Base-by-base conservation (phyloP, 2,113 vertebrate species). In the Clinocottus analis region DNA sequence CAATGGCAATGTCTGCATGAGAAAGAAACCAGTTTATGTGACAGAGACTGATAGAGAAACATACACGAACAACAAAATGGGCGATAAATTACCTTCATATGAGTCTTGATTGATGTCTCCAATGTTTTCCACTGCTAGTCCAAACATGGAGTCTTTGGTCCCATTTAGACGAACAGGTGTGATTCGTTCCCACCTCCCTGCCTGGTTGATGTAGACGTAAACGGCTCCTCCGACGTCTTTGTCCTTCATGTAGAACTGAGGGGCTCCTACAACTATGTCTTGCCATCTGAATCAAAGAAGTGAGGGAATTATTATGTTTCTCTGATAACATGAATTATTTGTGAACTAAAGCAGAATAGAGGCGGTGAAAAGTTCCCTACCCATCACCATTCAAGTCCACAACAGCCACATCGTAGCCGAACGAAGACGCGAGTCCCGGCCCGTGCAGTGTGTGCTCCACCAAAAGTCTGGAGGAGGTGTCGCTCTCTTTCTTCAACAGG, bases 221-320 rank as follows among this genome's bases (percentile, higher is more conserved):
- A 94, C 97, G 0, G 98, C 97, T 25, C 98, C 98, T 25, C 98
- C 98, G 2, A 98, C 88, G 68, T 97, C 97, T 60, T 94, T 91
- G 23, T 96, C 94, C 84, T 96, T 97, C 84, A 98, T 95, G 90
- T 98, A 99, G 89, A 97, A 99, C 68, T 99, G 98, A 0, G 98
- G 98, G 0, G 98, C 97, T 90, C 98, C 98, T n/a, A 99, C 96
- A 31, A 97, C 96, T 23, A 99, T 95, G 91, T 99, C 98, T 85
- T 99, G 94, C 98, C 98, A 99, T 58, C 98, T 99, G 68, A 29
- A 84, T 49, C 14, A 84, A 23, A 87, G 5, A 59, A 2, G 1
- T 0, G 7, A 29, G 21, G 31, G 27, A 33, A 41, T 64, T 5
- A 9, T 72, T 33, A 63, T 43, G n/a, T 56, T 56, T 43, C 31